phyloP scores from a whole-genome alignment of 2,113 vertebrate genomes.

The Bufo bufo region DNA sequence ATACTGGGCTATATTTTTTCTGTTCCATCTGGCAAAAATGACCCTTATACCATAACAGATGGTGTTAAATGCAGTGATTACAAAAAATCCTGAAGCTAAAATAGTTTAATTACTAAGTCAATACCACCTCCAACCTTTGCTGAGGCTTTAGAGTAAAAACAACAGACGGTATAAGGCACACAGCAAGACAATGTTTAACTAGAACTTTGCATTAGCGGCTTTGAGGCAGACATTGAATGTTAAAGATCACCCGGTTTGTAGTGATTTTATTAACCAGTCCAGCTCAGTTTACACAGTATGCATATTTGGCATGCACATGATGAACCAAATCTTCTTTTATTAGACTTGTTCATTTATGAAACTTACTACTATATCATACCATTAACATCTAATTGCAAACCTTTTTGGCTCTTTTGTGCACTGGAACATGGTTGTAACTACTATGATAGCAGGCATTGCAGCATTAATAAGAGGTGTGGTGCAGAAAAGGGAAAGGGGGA shows the following conservation, averaged over 20 bases:
- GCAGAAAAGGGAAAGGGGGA: too few relatives aligned
- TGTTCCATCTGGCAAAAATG: constrained; percentile 62
- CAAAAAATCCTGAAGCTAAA: constrained; percentile 97
- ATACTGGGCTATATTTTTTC: constrained; percentile 45
- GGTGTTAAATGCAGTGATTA: constrained; percentile 94
- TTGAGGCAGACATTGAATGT: constrained; percentile 72
- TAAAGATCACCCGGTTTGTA: constrained; percentile 73
- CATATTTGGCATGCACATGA: not conserved
- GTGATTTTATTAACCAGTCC: constrained; percentile 69
- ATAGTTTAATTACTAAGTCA: constrained; percentile 99
- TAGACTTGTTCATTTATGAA: not conserved
- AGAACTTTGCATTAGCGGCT: constrained; percentile 91
- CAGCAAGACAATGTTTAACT: constrained; percentile 97
- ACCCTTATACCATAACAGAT: constrained; percentile 85
- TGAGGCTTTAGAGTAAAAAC: constrained; percentile 92
- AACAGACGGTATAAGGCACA: constrained; percentile 98
- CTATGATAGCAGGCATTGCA: not conserved
- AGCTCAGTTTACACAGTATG: constrained; percentile 54
- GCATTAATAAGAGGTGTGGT: not conserved
- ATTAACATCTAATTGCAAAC: not conserved
- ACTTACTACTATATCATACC: not conserved
- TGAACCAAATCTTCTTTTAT: not conserved
- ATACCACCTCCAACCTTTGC: constrained; percentile 92
- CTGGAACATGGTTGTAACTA: not conserved
- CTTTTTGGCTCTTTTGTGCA: not conserved